Percentiles rank a stretch among this genome's conserved stretches.
These are phyloP conservation scores for Drosophila tani DNA, from an alignment of 1,140 invertebrate species.

Conservation along the genomic window DNA sequence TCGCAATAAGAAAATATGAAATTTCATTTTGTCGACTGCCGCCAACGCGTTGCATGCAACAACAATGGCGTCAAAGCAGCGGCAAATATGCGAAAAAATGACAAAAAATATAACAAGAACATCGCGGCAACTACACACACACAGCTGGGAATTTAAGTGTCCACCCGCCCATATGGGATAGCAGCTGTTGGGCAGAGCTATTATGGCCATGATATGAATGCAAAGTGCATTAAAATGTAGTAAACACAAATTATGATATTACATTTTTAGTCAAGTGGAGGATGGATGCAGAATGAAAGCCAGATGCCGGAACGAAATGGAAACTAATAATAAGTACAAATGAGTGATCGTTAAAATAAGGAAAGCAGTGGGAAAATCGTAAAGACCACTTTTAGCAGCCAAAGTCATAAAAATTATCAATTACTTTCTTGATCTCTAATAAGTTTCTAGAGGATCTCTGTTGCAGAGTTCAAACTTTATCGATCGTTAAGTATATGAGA, in stretches of 20 bases:
- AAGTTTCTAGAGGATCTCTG: neutral
- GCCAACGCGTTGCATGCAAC: slow-evolving; percentile 58
- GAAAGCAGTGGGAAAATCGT: neutral
- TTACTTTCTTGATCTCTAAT: neutral
- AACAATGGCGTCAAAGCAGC: slow-evolving; percentile 75
- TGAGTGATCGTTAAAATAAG: slow-evolving; percentile 33
- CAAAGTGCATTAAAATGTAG: slow-evolving; percentile 77
- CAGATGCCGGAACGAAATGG: slow-evolving; percentile 51
- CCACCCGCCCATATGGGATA: slow-evolving; percentile 61
- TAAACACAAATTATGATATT: slow-evolving; percentile 71
- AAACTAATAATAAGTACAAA: slow-evolving; percentile 37
- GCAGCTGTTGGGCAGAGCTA: slow-evolving; percentile 49
- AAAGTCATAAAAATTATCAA: slow-evolving; percentile 8
- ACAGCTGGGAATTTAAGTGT: slow-evolving; percentile 48
- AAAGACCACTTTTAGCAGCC: neutral
- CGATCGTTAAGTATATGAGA: slow-evolving; percentile 14
- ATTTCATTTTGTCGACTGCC: slow-evolving; percentile 68
- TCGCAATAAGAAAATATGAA: slow-evolving; percentile 75
- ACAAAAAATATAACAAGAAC: slow-evolving; percentile 23
- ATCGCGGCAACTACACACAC: slow-evolving; percentile 28
- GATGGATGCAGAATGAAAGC: slow-evolving; percentile 23
- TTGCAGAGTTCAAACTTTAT: slow-evolving; percentile 16
- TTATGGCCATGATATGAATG: slow-evolving; percentile 46
- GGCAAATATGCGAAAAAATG: slow-evolving; percentile 48
- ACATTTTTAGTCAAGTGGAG: slow-evolving; percentile 67